Evolutionary conservation across 2,113 vertebrate species (phyloP), one percentile per base, ranked within the genome.

Genomic region (Jaculus jaculus): DNA sequence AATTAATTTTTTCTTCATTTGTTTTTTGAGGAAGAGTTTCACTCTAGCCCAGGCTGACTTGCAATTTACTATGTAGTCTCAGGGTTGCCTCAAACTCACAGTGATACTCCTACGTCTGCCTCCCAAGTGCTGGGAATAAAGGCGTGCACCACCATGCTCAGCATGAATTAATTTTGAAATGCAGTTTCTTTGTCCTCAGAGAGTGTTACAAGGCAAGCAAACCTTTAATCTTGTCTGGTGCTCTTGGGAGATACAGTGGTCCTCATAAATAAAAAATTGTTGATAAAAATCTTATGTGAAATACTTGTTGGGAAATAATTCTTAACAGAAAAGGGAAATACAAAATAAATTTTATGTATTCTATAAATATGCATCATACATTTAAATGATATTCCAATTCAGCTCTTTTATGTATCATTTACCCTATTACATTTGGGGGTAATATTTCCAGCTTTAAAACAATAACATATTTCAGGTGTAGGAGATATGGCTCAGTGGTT

Each of bases 301-400:
- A 80, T 0, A 1, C 92, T 89, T 93, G 66, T 90, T 69, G 97
- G 73, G 77, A 90, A 97, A 72, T 82, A 96, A 94, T 96, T 95
- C 42, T n/a, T 91, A 95, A 34, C 65, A 95, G 84, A 84, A 7
- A 94, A 92, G 79, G 66, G 8, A 92, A 39, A 87, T 65, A 91
- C 16, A 89, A 85, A 95, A 89, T 84, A 83, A 94, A 90, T 83
- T 89, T 94, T 97, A n/a, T 51, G 71, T 96, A 4, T 93, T 61
- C 92, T 12, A 5, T 75, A 1, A 80, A 61, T 88, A 61, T 37
- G 65, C 4, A 54, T 32, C 66, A 68, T 10, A 63, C 5, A 92
- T 79, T 95, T 84, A 85, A 34, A n/a, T 89, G 21, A 34, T 81
- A 20, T n/a, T 58, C 13, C 91, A 81, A 61, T 71, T 96, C 37